These are phyloP conservation scores for Dexiosoma caninum DNA, from an alignment of 2,888 invertebrate species.

Conservation along the genomic window DNA sequence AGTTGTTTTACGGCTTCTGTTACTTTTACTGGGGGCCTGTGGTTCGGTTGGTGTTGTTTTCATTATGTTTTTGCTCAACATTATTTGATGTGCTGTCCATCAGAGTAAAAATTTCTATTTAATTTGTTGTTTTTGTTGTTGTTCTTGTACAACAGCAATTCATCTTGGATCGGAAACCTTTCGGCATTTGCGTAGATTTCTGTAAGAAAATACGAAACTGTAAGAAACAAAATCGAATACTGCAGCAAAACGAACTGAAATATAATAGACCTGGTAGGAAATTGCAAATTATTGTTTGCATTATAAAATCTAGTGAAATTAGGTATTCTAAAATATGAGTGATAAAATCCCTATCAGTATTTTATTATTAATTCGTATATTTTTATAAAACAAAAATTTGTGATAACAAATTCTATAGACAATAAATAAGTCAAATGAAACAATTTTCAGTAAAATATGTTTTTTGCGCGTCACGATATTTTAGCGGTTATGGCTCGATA, in stretches of 20 bases:
- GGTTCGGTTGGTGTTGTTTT: background rate
- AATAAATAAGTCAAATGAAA: no score
- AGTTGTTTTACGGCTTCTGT: conserved; percentile 64
- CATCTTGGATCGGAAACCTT: conserved; percentile 65
- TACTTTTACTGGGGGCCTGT: background rate
- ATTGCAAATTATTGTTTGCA: no score
- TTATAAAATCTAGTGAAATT: no score
- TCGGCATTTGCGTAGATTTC: conserved; percentile 58
- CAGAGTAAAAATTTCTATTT: conserved; percentile 29
- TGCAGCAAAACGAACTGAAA: background rate
- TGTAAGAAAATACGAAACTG: conserved; percentile 2
- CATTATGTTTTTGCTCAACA: conserved; percentile 17
- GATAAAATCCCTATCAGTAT: no score
- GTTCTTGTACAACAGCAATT: conserved; percentile 20
- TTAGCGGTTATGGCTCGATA: no score
- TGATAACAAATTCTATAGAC: no score
- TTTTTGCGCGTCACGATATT: no score
- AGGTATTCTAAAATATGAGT: no score
- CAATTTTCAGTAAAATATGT: no score
- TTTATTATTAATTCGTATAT: no score
- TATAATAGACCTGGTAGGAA: conserved; percentile 15
- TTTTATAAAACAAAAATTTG: no score
- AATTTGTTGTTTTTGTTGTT: background rate
- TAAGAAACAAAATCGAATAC: conserved; percentile 19
- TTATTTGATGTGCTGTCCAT: conserved; percentile 51